phyloP scores from a whole-genome alignment of 2,797 vertebrate genomes.

The Muscicapa striata region DNA sequence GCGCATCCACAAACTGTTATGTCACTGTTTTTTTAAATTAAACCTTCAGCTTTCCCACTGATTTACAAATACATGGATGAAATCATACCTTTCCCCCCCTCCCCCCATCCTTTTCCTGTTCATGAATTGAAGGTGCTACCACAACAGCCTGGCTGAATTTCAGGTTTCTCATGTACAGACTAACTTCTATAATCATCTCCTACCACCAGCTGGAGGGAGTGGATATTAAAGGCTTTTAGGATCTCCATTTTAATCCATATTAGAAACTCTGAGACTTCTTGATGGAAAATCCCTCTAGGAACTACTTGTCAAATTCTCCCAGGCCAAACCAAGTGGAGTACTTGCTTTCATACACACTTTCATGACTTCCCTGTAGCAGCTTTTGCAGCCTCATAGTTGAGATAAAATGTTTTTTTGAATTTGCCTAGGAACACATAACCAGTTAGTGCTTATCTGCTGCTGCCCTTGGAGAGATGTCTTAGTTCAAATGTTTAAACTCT shows the following conservation, averaged over 20 bases:
- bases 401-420: neutral
- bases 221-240: neutral
- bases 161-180: fast-evolving
- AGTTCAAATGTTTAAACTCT: neutral
- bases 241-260: neutral
- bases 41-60: fast-evolving
- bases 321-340: neutral
- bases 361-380: neutral
- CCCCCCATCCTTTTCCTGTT: neutral
- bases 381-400: neutral
- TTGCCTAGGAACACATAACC: neutral
- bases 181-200: neutral
- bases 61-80: neutral
- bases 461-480: neutral
- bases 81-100: fast-evolving
- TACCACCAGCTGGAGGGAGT: neutral
- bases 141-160: neutral
- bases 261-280: neutral
- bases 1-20: fast-evolving
- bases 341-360: neutral
- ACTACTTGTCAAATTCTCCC: neutral
- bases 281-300: neutral
- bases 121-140: neutral
- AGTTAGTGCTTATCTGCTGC: neutral
- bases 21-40: neutral